Evolutionary conservation across 1,140 invertebrate species (phyloP).

Genomic region (Papilio machaon): DNA sequence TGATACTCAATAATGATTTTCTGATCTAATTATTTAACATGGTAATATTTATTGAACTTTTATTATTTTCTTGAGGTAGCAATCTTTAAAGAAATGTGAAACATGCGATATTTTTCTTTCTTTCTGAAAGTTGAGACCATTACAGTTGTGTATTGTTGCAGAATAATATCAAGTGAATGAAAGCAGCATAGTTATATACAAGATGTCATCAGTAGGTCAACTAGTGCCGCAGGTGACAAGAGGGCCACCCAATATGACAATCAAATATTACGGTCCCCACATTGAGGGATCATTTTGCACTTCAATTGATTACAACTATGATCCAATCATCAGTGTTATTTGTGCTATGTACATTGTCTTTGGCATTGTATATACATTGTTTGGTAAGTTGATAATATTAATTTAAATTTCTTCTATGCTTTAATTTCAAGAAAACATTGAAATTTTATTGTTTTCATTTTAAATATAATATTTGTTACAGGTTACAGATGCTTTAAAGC

Average conservation of each 20-base stretch:
- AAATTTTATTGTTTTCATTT: not conserved
- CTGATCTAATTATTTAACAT: not conserved
- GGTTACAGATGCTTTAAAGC: slow-evolving; percentile 95
- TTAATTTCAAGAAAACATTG: not conserved
- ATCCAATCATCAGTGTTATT: slow-evolving; percentile 72
- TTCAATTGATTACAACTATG: slow-evolving; percentile 75
- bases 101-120: not conserved
- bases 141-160: slow-evolving; percentile 13
- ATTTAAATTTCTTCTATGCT: not conserved
- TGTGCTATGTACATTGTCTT: slow-evolving; percentile 82
- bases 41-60: not conserved
- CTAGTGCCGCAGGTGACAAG: slow-evolving; percentile 74
- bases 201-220: slow-evolving; percentile 76
- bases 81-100: not conserved
- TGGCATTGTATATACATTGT: slow-evolving; percentile 84
- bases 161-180: slow-evolving; percentile 12
- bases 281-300: slow-evolving; percentile 76
- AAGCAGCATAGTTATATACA: slow-evolving; percentile 25
- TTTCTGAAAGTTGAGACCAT: not conserved
- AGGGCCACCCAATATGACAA: slow-evolving; percentile 69
- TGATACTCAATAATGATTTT: not conserved
- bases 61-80: not conserved
- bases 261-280: slow-evolving; percentile 69
- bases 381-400: slow-evolving; percentile 78
- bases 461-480: slow-evolving; percentile 79